Evolutionary conservation across 2,888 invertebrate species (phyloP).

Genomic region (Microctonus brassicae): DNA sequence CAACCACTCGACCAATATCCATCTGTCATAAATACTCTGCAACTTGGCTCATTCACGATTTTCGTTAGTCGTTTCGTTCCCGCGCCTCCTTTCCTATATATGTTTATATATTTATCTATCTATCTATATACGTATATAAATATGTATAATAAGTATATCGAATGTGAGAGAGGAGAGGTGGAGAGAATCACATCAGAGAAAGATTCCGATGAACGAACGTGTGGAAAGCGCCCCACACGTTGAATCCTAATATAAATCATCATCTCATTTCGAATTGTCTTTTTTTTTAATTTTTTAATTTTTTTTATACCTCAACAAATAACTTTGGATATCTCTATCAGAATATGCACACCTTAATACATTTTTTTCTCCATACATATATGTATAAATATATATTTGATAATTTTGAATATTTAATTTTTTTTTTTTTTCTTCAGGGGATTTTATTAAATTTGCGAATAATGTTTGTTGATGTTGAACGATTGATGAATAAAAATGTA

Average conservation of each 20-base stretch:
- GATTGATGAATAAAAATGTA: background rate
- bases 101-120: background rate
- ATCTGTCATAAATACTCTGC: slow-evolving; percentile 47
- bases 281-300: slow-evolving; percentile 15
- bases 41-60: slow-evolving; percentile 48
- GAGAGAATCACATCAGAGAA: background rate
- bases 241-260: slow-evolving; percentile 40
- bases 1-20: slow-evolving; percentile 52
- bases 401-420: slow-evolving; percentile 5
- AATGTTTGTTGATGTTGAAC: background rate
- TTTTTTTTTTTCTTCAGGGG: too few relatives aligned
- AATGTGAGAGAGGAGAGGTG: background rate
- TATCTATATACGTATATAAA: too few relatives aligned
- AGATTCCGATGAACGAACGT: slow-evolving; percentile 3
- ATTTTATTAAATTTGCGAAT: background rate
- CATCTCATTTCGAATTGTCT: slow-evolving; percentile 14
- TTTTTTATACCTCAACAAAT: slow-evolving; percentile 17
- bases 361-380: background rate
- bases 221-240: slow-evolving; percentile 32
- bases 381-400: background rate
- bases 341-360: background rate
- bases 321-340: slow-evolving; percentile 11
- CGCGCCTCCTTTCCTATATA: slow-evolving; percentile 8
- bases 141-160: background rate
- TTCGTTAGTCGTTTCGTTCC: slow-evolving; percentile 35